phyloP scores from a whole-genome alignment of 2,888 invertebrate species.

The Odontocolon sp. region DNA sequence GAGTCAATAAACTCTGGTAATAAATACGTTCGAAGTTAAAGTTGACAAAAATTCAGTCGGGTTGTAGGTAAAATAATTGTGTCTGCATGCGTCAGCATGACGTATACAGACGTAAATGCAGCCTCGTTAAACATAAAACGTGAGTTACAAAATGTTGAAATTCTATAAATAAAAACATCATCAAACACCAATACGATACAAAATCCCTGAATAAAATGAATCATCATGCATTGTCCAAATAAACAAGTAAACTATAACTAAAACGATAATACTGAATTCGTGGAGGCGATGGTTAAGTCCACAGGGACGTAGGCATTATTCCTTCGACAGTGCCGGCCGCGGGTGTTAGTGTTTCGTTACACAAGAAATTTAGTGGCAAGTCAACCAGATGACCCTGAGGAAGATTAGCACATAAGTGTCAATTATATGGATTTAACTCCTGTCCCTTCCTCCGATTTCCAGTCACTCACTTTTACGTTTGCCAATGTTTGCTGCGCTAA shows the following conservation, averaged over 20 bases:
- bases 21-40: neutral
- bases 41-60: neutral
- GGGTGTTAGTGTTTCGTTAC: slow-evolving; percentile 92
- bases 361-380: slow-evolving; percentile 94
- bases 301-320: slow-evolving; percentile 94
- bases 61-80: slow-evolving; percentile 3
- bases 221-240: neutral
- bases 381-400: slow-evolving; percentile 92
- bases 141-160: neutral
- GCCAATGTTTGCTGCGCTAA: slow-evolving; percentile 88
- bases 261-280: slow-evolving; percentile 42
- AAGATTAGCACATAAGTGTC: slow-evolving; percentile 47
- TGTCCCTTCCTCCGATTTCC: neutral
- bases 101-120: neutral
- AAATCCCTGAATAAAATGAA: slow-evolving; percentile 2
- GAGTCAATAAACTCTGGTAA: neutral
- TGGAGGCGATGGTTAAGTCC: slow-evolving; percentile 84
- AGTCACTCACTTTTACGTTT: slow-evolving; percentile 85
- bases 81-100: neutral
- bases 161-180: neutral
- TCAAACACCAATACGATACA: neutral
- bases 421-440: too few species aligned
- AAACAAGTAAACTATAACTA: slow-evolving; percentile 4
- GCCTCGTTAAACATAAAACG: neutral
- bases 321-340: slow-evolving; percentile 93